Conservation (phyloP, 2,113 vertebrate species). For the Heterotilapia buettikoferi region DNA sequence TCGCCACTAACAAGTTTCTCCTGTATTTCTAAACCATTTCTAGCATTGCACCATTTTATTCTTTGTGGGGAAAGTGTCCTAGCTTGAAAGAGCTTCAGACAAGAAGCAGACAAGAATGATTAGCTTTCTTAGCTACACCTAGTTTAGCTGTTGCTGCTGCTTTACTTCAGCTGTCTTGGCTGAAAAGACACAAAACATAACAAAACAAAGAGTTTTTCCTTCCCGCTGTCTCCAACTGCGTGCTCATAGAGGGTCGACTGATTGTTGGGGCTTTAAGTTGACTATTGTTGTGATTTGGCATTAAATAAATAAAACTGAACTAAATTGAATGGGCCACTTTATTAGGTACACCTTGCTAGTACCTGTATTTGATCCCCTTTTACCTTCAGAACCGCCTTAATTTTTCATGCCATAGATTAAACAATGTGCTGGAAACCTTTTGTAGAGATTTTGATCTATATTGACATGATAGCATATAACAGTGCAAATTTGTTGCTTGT, state of each 20-base stretch:
- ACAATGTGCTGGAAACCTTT: background rate
- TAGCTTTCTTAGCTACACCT: background rate
- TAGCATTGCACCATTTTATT: background rate
- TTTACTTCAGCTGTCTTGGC: background rate
- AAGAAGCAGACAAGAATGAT: background rate
- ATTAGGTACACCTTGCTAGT: background rate
- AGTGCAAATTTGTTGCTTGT: background rate
- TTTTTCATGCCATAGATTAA: background rate
- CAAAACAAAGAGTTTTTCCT: background rate
- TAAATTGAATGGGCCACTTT: background rate
- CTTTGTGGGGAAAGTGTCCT: background rate
- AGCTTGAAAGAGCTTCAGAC: background rate
- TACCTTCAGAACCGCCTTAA: background rate
- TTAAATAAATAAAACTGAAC: background rate
- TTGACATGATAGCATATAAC: background rate
- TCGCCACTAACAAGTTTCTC: background rate
- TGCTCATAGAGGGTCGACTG: background rate
- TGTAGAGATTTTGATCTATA: background rate
- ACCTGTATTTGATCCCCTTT: background rate
- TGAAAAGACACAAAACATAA: background rate
- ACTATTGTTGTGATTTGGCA: background rate
- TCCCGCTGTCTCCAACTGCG: background rate
- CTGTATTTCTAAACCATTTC: background rate
- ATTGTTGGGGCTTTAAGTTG: background rate
- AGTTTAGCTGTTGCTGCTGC: background rate